Conservation (phyloP, 2,113 vertebrate species). For the Hyaena hyaena region DNA sequence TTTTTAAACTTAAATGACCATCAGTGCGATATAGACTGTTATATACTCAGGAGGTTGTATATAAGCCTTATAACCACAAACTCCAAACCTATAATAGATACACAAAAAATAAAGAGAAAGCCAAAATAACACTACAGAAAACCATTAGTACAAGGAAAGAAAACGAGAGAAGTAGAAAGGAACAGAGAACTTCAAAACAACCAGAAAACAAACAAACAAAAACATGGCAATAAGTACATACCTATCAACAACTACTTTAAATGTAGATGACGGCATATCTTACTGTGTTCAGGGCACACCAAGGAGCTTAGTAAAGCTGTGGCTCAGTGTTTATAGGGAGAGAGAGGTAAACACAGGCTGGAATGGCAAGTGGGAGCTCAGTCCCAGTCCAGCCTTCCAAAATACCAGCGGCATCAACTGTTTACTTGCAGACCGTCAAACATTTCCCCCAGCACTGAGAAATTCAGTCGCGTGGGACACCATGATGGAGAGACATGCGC, state of each 20-base stretch:
- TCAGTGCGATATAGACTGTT: background rate
- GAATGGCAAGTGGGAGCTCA: too few species aligned
- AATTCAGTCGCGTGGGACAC: too few species aligned
- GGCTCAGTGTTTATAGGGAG: background rate
- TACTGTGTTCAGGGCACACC: accelerated
- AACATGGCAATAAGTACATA: background rate
- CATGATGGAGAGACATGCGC: accelerated
- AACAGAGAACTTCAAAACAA: background rate
- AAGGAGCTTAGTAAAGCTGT: background rate
- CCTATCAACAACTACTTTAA: background rate
- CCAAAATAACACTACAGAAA: background rate
- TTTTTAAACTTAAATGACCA: background rate
- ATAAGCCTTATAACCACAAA: background rate
- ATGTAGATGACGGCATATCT: background rate
- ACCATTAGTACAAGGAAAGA: background rate
- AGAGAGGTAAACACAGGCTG: background rate
- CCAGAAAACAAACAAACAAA: background rate
- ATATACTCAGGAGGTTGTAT: background rate
- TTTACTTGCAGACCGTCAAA: background rate
- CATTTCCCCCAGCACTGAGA: background rate
- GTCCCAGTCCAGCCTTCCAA: background rate
- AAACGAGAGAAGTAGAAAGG: background rate
- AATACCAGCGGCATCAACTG: accelerated
- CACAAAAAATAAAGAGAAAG: background rate
- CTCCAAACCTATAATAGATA: background rate